phyloP scores from a whole-genome alignment of 2,797 vertebrate genomes.

The Poeciliopsis paucimaculata region DNA sequence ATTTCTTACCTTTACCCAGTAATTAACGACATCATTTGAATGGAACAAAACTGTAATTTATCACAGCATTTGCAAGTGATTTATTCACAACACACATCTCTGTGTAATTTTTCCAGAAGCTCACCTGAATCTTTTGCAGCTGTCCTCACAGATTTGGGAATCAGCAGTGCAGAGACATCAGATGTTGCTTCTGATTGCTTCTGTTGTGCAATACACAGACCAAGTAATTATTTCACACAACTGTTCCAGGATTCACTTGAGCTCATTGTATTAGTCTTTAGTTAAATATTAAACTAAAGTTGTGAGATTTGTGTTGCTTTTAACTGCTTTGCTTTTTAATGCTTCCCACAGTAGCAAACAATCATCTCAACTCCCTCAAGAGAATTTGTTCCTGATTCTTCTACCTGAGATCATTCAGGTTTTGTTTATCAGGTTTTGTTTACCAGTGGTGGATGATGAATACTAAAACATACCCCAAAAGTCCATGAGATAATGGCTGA shows the following conservation, averaged over 20 bases:
- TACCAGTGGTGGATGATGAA: not conserved
- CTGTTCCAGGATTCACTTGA: not conserved
- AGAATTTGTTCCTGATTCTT: not conserved
- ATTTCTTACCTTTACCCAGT: not conserved
- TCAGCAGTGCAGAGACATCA: not conserved
- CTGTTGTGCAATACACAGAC: not conserved
- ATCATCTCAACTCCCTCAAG: not conserved
- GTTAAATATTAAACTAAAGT: not conserved
- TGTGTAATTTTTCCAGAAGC: not conserved
- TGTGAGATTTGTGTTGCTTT: not conserved
- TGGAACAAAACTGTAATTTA: slow-evolving; percentile 10
- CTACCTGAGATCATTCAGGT: not conserved
- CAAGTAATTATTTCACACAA: not conserved
- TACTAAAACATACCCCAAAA: not conserved
- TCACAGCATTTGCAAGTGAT: slow-evolving; percentile 23
- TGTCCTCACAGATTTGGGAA: not conserved
- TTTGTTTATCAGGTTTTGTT: not conserved
- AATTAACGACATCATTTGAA: not conserved
- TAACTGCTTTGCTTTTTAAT: not conserved
- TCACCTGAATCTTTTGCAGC: not conserved
- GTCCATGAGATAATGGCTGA: not conserved
- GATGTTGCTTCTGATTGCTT: not conserved
- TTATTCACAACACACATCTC: slow-evolving; percentile 10
- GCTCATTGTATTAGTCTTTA: not conserved
- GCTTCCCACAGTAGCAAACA: not conserved